These are phyloP conservation scores for Anguilla japonica DNA, from an alignment of 2,113 vertebrate genomes.

Conservation along the genomic window DNA sequence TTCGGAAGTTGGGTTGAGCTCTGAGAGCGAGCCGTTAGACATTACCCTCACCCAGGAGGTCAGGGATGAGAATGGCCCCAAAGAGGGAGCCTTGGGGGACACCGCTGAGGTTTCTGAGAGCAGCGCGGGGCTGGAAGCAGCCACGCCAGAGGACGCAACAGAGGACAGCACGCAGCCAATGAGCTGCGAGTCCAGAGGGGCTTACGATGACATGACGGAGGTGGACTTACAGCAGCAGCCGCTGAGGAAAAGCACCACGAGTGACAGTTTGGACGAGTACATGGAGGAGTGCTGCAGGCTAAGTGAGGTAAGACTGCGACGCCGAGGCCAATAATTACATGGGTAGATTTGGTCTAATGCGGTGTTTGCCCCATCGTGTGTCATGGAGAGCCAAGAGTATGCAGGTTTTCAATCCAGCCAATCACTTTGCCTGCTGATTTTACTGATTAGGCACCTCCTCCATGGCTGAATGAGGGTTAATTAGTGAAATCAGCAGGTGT, in stretches of 20 bases:
- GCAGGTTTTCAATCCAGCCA: too few species aligned
- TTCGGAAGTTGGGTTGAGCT: not conserved
- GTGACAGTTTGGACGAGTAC: conserved; percentile 80
- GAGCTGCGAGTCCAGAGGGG: conserved; percentile 39
- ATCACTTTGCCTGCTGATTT: too few species aligned
- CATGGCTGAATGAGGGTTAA: too few species aligned
- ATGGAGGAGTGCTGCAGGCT: conserved; percentile 85
- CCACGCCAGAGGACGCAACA: conserved; percentile 32
- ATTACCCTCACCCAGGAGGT: not conserved
- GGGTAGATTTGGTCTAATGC: too few species aligned
- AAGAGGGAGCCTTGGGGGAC: conserved; percentile 32
- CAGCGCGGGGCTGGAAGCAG: conserved; percentile 22
- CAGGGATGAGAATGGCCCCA: conserved; percentile 26
- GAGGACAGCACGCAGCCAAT: conserved; percentile 46
- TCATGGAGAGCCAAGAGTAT: too few species aligned
- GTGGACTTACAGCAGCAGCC: conserved; percentile 49
- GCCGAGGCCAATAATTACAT: not conserved
- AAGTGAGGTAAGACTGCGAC: conserved; percentile 74
- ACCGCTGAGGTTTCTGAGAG: conserved; percentile 32
- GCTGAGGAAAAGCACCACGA: conserved; percentile 69
- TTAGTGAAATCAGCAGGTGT: too few species aligned
- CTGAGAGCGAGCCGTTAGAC: not conserved
- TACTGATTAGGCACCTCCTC: too few species aligned
- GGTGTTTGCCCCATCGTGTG: too few species aligned
- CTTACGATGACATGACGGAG: conserved; percentile 49